Conservation (phyloP, 2,113 vertebrate genomes). For the Prunella himalayana region DNA sequence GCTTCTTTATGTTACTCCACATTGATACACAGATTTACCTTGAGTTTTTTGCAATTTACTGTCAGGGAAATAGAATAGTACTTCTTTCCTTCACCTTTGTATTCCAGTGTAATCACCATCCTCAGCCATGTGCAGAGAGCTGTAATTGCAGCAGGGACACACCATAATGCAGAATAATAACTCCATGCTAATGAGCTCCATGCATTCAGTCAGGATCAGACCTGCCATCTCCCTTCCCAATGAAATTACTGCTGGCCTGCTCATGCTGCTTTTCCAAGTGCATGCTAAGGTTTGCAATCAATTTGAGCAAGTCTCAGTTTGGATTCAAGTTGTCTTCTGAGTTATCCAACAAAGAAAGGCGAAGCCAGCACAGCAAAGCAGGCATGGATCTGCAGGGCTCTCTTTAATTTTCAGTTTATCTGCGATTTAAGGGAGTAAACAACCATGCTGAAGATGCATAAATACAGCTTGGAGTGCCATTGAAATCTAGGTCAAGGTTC, state of each 20-base stretch:
- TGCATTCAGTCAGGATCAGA: neutral
- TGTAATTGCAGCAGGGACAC: neutral
- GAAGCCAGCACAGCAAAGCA: neutral
- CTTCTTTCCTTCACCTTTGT: neutral
- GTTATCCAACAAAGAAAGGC: neutral
- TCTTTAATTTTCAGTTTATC: conserved; percentile 5
- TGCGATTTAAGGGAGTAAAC: neutral
- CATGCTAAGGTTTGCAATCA: neutral
- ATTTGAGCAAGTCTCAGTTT: neutral
- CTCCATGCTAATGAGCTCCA: neutral
- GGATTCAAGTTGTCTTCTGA: neutral
- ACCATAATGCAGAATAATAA: neutral
- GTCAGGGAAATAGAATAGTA: neutral
- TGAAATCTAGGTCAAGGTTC: conserved; percentile 12
- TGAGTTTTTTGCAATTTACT: neutral
- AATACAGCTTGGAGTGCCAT: neutral
- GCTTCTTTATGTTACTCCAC: neutral
- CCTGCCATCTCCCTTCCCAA: neutral
- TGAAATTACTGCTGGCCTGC: neutral
- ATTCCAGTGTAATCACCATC: neutral
- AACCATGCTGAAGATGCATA: neutral
- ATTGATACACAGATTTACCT: neutral
- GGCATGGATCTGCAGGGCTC: neutral
- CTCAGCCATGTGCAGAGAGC: neutral
- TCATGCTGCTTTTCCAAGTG: neutral